phyloP scores from a whole-genome alignment of 2,888 invertebrate genomes.

The Oligia latruncula region DNA sequence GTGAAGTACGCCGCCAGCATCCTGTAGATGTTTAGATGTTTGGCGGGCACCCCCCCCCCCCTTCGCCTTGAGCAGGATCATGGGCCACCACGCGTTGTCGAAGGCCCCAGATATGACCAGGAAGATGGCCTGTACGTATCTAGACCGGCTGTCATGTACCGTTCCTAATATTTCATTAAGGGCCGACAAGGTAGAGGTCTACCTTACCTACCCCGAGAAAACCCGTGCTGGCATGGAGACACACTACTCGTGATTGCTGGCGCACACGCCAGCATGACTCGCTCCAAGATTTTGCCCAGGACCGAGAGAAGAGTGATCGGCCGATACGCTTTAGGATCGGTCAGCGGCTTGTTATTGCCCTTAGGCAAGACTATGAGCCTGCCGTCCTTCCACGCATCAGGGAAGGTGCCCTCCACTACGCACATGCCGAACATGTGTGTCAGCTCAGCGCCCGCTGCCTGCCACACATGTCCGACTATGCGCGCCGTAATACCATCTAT shows the following conservation, averaged over 20 bases:
- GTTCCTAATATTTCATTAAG: slow-evolving; percentile 31
- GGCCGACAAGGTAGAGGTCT: slow-evolving; percentile 61
- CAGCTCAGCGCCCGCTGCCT: too few species aligned
- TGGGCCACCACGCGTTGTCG: slow-evolving; percentile 73
- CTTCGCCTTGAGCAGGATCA: slow-evolving; percentile 66
- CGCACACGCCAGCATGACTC: slow-evolving; percentile 58
- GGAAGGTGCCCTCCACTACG: too few species aligned
- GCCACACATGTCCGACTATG: too few species aligned
- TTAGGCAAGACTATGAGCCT: too few species aligned
- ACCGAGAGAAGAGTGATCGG: slow-evolving; percentile 7
- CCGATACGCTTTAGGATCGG: too few species aligned
- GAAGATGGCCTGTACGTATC: slow-evolving; percentile 63
- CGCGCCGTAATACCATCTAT: too few species aligned
- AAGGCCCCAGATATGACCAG: slow-evolving; percentile 69
- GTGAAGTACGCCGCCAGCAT: too few species aligned
- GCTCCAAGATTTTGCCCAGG: slow-evolving; percentile 69
- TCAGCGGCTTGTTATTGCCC: too few species aligned
- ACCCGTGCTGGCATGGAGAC: slow-evolving; percentile 68
- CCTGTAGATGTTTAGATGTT: slow-evolving; percentile 31
- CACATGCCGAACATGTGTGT: too few species aligned
- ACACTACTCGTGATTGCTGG: slow-evolving; percentile 24
- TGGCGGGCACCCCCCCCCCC: slow-evolving; percentile 53
- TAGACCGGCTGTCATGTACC: not conserved
- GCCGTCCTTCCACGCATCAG: too few species aligned
- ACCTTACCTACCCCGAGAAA: slow-evolving; percentile 57